phyloP scores from a whole-genome alignment of 2,888 invertebrate species.

The Ommatoiulus sabulosus region DNA sequence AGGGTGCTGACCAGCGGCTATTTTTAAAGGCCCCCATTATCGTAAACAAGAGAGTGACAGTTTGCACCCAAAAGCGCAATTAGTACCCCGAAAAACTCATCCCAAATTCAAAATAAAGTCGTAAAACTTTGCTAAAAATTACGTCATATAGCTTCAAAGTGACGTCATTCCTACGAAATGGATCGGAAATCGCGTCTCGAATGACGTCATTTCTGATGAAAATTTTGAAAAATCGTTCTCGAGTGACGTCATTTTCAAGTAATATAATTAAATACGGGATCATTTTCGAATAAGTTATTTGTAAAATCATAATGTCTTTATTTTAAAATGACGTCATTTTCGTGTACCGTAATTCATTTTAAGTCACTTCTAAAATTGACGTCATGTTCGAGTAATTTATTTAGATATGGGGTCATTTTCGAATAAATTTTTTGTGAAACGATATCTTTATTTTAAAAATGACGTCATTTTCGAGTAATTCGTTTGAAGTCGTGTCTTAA shows the following conservation, averaged over 20 bases:
- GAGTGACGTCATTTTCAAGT: no score
- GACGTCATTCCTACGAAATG: no score
- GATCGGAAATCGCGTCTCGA: no score
- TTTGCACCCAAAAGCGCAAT: background rate
- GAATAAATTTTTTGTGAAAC: background rate
- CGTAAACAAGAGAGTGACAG: conserved; percentile 1
- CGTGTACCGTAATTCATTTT: background rate
- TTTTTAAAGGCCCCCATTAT: conserved; percentile 16
- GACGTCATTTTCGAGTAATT: background rate
- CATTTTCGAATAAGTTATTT: no score
- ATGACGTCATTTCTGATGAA: no score
- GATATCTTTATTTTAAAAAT: background rate
- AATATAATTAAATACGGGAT: no score
- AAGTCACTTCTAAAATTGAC: background rate
- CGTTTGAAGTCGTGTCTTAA: background rate
- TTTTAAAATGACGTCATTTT: background rate
- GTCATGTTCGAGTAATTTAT: background rate
- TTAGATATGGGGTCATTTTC: background rate
- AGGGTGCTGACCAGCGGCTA: background rate
- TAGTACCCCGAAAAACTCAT: background rate
- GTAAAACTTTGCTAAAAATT: no score
- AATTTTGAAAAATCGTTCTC: background rate
- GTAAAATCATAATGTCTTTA: background rate
- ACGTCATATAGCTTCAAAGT: no score
- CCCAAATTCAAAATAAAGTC: background rate